Base-by-base conservation (phyloP, 2,113 vertebrate genomes). In the Pelmatolapia mariae region DNA sequence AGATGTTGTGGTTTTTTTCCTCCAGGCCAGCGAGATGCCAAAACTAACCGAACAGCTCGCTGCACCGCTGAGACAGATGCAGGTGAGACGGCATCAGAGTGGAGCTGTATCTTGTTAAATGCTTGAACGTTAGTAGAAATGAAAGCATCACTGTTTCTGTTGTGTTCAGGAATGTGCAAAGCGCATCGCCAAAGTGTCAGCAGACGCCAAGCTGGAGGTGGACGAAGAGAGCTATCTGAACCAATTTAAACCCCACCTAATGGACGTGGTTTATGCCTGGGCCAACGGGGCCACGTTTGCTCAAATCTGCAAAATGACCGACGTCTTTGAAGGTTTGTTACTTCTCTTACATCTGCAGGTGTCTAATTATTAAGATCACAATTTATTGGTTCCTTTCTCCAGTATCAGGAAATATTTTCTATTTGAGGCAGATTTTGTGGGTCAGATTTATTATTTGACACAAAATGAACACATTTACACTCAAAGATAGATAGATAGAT, bases 261-360 rank as follows among this genome's bases (percentile, higher is more conserved):
- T 99, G 99, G 99, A 99, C 80, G 98, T 99, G 47, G 97, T 99
- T 2, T 97, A 97, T 83, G 99, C 98, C 1, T 99, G 99, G 99
- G 97, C 98, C 54, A 98, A 98, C 15, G 99, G 99, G 16, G 97
- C 97, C 59, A 98, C 98, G 1, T 99, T 99, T 52, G 97, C 98
- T 50, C 98, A 99, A 80, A 99, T 99, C 94, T 99, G 98, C 96
- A 99, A 99, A 94, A 99, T 99, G 99, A 99, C 99, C 0, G 99
- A 99, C 80, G 98, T 99, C 81, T 99, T 99, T 88, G 99, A 99
- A 97, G 99, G 99, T 99, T 95, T 4, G 76, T 19, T 10, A 6
- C 5, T 40, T 9, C 18, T 33, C 7, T 45, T 61, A n/a, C 10
- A 38, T 31, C 45, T 29, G 18, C 26, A 52, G 40, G 24, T 50